Evolutionary conservation across 2,797 vertebrate genomes (phyloP).

Genomic region (Parauchenoglanis ngamensis): DNA sequence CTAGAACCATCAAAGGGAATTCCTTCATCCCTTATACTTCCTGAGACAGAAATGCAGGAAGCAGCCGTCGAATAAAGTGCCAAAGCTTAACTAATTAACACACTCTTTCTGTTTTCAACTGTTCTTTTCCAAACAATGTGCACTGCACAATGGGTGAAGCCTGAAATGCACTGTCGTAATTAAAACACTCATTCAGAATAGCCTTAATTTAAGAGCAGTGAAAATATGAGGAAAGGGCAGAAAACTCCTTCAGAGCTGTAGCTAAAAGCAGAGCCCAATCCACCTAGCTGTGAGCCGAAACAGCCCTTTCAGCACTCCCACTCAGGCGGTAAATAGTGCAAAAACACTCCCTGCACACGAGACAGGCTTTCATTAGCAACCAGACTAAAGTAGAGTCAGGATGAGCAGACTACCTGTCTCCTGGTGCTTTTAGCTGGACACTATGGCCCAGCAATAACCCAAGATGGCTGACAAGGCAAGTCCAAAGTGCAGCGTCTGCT

Average conservation of each 20-base stretch:
- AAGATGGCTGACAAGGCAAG: conserved; percentile 38
- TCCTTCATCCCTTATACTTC: background rate
- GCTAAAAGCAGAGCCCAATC: conserved; percentile 24
- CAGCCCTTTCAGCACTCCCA: conserved; percentile 20
- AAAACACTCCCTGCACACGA: conserved; percentile 16
- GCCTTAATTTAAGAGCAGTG: background rate
- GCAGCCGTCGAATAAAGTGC: background rate
- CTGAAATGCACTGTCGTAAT: background rate
- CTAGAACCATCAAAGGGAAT: background rate
- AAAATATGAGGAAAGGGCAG: background rate
- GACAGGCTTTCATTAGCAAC: conserved; percentile 41
- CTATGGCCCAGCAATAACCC: conserved; percentile 25
- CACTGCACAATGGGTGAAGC: background rate
- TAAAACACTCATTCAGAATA: background rate
- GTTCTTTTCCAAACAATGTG: background rate
- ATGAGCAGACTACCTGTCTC: conserved; percentile 20
- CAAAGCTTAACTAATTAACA: background rate
- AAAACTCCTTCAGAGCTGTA: conserved; percentile 14
- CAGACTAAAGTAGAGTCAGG: conserved; percentile 7
- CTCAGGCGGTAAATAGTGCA: conserved; percentile 27
- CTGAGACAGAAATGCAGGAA: background rate
- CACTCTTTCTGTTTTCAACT: background rate
- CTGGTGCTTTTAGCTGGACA: conserved; percentile 18
- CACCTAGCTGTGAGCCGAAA: background rate
- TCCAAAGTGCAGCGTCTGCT: conserved; percentile 33